Percentiles rank a stretch among this genome's conserved stretches.
These are phyloP conservation scores for Polyodon spathula DNA, from an alignment of 2,113 vertebrate species.

Conservation along the genomic window DNA sequence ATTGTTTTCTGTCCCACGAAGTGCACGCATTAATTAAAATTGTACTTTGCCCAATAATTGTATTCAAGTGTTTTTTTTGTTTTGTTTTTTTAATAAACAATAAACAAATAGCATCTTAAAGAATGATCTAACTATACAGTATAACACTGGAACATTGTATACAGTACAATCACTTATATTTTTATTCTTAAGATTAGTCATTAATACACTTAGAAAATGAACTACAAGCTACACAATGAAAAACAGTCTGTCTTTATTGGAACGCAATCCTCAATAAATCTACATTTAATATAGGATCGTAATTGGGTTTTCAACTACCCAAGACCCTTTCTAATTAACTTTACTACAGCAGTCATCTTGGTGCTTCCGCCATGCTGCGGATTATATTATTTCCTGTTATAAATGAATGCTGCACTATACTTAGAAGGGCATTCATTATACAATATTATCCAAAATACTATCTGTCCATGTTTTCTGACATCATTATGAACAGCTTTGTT, in stretches of 20 bases:
- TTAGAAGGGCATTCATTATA: neutral
- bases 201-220: too few relatives aligned
- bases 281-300: constrained; percentile 1
- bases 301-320: constrained; percentile 4
- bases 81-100: too few relatives aligned
- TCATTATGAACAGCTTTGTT: constrained; percentile 4
- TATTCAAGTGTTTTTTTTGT: too few relatives aligned
- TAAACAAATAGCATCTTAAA: too few relatives aligned
- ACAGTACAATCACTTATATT: too few relatives aligned
- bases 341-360: neutral
- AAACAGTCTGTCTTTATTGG: neutral
- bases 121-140: too few relatives aligned
- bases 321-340: constrained; percentile 7
- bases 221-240: neutral
- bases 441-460: neutral
- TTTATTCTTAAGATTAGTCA: too few relatives aligned
- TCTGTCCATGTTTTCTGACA: neutral
- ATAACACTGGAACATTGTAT: too few relatives aligned
- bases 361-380: constrained; percentile 5
- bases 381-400: neutral
- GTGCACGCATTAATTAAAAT: too few relatives aligned
- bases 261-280: neutral
- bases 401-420: neutral
- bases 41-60: too few relatives aligned
- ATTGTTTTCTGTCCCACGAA: too few relatives aligned